Evolutionary conservation across 2,888 invertebrate genomes (phyloP).

Genomic region (Athrips mouffetella): DNA sequence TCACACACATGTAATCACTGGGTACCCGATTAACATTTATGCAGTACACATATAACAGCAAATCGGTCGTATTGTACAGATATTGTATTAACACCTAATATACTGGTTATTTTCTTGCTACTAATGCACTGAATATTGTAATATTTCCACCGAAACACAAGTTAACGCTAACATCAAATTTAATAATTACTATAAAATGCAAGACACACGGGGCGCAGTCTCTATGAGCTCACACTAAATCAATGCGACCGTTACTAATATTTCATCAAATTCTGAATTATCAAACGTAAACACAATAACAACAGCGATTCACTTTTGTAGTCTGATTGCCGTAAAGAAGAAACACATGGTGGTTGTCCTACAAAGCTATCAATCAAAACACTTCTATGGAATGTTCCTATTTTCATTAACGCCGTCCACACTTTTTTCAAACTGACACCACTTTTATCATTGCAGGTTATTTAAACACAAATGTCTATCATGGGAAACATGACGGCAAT

Average conservation of each 20-base stretch:
- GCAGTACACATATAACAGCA: too few relatives aligned
- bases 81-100: too few relatives aligned
- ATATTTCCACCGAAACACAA: background rate
- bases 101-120: too few relatives aligned
- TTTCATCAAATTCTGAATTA: background rate
- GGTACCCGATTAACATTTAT: too few relatives aligned
- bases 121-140: too few relatives aligned
- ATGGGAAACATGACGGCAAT: background rate
- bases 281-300: background rate
- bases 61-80: too few relatives aligned
- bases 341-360: background rate
- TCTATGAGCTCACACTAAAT: slow-evolving; percentile 24
- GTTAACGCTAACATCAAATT: background rate
- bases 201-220: background rate
- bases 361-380: background rate
- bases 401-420: too few relatives aligned
- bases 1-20: too few relatives aligned
- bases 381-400: slow-evolving; percentile 4
- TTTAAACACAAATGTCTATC: too few relatives aligned
- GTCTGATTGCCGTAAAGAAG: background rate
- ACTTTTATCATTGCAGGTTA: too few relatives aligned
- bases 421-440: too few relatives aligned
- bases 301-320: background rate
- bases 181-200: background rate
- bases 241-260: slow-evolving; percentile 17